Evolutionary conservation across 2,888 invertebrate genomes (phyloP).

Genomic region (Microctonus brassicae): DNA sequence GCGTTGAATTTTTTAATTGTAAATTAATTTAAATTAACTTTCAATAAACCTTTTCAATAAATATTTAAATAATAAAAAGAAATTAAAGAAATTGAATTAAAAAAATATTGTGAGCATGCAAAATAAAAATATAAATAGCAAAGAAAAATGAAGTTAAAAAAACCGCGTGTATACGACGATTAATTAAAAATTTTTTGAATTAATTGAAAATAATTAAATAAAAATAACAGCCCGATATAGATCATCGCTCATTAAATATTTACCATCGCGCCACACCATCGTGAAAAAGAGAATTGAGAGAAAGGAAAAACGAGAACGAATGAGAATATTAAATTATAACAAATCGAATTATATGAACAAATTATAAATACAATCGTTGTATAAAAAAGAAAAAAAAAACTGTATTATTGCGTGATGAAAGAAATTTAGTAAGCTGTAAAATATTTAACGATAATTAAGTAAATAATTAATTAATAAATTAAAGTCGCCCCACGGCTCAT

Average conservation of each 20-base stretch:
- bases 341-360: slow-evolving; percentile 33
- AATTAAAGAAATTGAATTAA: neutral
- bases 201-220: slow-evolving; percentile 3
- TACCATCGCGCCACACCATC: slow-evolving; percentile 5
- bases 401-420: slow-evolving; percentile 36
- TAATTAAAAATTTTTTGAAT: slow-evolving; percentile 17
- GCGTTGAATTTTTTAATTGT: slow-evolving; percentile 17
- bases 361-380: slow-evolving; percentile 18
- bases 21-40: slow-evolving; percentile 3
- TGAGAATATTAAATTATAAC: neutral
- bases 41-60: neutral
- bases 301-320: slow-evolving; percentile 5
- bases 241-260: slow-evolving; percentile 18
- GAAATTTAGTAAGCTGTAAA: slow-evolving; percentile 21
- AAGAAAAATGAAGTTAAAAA: neutral
- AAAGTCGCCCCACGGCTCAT: slow-evolving; percentile 15
- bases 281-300: slow-evolving; percentile 13
- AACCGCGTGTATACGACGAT: slow-evolving; percentile 28
- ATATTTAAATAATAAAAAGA: neutral
- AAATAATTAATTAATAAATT: slow-evolving; percentile 21
- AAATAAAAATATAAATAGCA: neutral
- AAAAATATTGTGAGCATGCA: slow-evolving; percentile 1
- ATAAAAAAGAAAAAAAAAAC: slow-evolving; percentile 16
- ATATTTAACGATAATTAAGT: slow-evolving; percentile 16
- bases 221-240: neutral